Evolutionary conservation across 2,113 vertebrate genomes (phyloP).

Genomic region (Eudyptes chrysolophus): DNA sequence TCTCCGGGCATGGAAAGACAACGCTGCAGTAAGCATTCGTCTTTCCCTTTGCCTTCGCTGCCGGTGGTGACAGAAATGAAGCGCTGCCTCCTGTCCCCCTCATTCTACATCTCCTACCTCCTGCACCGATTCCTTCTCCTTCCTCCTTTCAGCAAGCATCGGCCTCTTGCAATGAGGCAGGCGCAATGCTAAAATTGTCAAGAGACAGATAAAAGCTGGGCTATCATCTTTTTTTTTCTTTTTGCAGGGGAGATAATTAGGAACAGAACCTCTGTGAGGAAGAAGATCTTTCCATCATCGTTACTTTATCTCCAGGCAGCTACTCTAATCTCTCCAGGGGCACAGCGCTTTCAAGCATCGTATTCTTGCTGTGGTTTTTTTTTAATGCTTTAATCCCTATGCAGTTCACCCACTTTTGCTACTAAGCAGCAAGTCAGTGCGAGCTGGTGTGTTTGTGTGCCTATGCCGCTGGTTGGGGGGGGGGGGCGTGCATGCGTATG

Average conservation of each 20-base stretch:
- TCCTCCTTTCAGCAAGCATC: not conserved
- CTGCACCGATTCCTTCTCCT: not conserved
- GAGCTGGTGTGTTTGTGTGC: not conserved
- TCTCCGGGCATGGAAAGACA: not conserved
- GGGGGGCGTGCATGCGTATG: accelerated
- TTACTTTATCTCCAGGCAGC: slow-evolving; percentile 44
- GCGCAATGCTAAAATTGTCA: not conserved
- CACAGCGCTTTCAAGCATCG: not conserved
- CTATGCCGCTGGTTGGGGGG: not conserved
- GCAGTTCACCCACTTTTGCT: slow-evolving; percentile 56
- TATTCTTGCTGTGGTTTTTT: not conserved
- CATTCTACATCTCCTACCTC: not conserved
- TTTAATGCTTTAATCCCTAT: slow-evolving; percentile 48
- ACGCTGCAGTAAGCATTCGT: not conserved
- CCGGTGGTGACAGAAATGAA: not conserved
- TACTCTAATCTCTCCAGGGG: slow-evolving; percentile 45
- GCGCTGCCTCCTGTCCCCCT: not conserved
- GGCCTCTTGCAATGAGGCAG: not conserved
- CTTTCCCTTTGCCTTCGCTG: not conserved
- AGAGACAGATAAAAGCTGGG: slow-evolving; percentile 34
- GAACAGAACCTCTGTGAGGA: slow-evolving; percentile 22
- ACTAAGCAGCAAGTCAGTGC: not conserved
- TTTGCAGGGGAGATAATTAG: slow-evolving; percentile 23
- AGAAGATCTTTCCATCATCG: slow-evolving; percentile 44
- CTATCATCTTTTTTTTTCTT: not conserved